Conservation (phyloP, 2,113 vertebrate genomes). For the Pimephales promelas region DNA sequence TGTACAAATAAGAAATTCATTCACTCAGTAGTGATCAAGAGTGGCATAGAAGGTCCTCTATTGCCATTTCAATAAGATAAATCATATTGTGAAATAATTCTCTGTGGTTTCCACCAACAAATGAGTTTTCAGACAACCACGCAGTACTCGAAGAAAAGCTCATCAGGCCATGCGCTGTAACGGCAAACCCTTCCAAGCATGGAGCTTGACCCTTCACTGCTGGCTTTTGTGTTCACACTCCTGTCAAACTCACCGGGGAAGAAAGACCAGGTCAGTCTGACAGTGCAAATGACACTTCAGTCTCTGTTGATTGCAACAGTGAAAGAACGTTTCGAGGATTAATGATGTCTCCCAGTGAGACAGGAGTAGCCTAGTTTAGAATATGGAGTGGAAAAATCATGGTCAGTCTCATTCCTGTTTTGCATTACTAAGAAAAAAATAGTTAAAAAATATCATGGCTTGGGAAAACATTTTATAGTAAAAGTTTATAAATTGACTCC, state of each 20-base stretch:
- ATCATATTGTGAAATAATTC: conserved; percentile 17
- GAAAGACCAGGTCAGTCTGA: conserved; percentile 51
- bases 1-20: conserved; percentile 6
- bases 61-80: neutral
- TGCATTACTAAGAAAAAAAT: neutral
- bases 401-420: conserved; percentile 21
- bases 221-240: conserved; percentile 60
- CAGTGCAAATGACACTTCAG: conserved; percentile 51
- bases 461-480: neutral
- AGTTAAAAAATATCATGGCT: neutral
- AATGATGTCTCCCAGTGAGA: conserved; percentile 27
- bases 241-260: conserved; percentile 54
- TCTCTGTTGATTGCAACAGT: conserved; percentile 42
- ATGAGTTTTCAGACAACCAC: conserved; percentile 13
- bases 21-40: conserved; percentile 12
- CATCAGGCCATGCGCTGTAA: conserved; percentile 60
- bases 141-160: conserved; percentile 40
- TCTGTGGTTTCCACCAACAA: conserved; percentile 7
- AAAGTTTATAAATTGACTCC: neutral
- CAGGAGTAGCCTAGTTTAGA: conserved; percentile 39
- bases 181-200: conserved; percentile 61
- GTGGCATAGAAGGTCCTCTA: neutral
- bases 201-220: conserved; percentile 62
- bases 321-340: conserved; percentile 18
- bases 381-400: conserved; percentile 16